These are phyloP conservation scores for Zaprionus obscuricornis DNA, from an alignment of 2,888 invertebrate genomes.

Conservation along the genomic window DNA sequence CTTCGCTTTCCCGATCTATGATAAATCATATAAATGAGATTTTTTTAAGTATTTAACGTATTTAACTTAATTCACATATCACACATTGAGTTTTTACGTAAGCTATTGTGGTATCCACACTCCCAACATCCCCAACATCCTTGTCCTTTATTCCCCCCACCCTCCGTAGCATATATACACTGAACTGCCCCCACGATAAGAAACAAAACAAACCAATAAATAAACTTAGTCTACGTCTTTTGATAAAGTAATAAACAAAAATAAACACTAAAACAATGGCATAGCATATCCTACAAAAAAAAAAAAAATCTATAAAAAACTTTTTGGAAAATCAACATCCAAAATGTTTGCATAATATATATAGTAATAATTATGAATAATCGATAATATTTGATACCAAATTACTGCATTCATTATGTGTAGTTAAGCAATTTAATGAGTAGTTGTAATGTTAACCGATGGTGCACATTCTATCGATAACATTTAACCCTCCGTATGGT, in stretches of 20 bases:
- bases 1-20: constrained; percentile 12
- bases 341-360: too few relatives aligned
- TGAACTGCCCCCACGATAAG: constrained; percentile 30
- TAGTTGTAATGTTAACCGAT: constrained; percentile 12
- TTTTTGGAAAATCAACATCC: too few relatives aligned
- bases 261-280: constrained; percentile 60
- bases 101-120: constrained; percentile 1
- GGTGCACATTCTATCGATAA: constrained; percentile 20
- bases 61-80: constrained; percentile 45
- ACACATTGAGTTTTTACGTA: constrained; percentile 37
- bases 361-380: too few relatives aligned
- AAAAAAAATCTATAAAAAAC: too few relatives aligned
- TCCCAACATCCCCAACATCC: too few relatives aligned
- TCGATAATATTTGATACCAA: constrained; percentile 40
- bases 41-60: constrained; percentile 15
- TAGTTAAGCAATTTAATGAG: constrained; percentile 18
- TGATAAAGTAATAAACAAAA: constrained; percentile 30
- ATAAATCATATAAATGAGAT: neutral
- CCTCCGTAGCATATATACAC: constrained; percentile 5
- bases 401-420: constrained; percentile 15
- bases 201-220: too few relatives aligned
- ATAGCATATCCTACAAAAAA: constrained; percentile 55
- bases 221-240: constrained; percentile 7
- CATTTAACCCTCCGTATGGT: constrained; percentile 5
- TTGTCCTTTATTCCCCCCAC: too few relatives aligned